Base-by-base conservation (phyloP, 2,888 invertebrate genomes). In the Leptarthrus brevirostris region DNA sequence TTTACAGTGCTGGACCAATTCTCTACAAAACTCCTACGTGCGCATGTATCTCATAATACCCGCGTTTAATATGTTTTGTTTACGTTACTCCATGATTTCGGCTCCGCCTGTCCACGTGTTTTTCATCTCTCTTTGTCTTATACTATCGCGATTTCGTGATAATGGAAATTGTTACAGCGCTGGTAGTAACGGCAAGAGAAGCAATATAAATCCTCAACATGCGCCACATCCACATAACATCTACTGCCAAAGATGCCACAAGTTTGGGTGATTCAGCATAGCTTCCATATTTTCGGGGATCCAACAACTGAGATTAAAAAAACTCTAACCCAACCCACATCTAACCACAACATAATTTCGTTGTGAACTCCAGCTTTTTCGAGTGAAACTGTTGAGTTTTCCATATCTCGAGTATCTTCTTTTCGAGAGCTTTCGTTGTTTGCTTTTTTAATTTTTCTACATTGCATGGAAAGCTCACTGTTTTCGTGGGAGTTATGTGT, bases 321-420 rank as follows among this genome's bases (percentile, higher is more conserved):
- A 20, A 22, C 73, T 75, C 74, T 74, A 77, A 77, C 77, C 77
- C 77, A 77, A 77, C 77, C 77, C 77, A 76, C 76, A 47, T 71
- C 69, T 66, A 76, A 76, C 77, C 77, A 58, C 77, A 75, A 76
- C 74, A 74, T 76, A 76, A 76, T 75, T 74, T 72, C n/a, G n/a
- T n/a, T n/a, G n/a, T n/a, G n/a, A n/a, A n/a, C n/a, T n/a, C n/a
- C 36, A 66, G 66, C 74, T 72, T 47, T 52, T 64, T 71, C 30
- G 72, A 70, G 69, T 18, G 47, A 44, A 66, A 66, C 53, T 64
- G 44, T 30, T 49, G 56, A 54, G 58, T 73, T 66, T 66, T 56
- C 66, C 66, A 61, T 61, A 40, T 61, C 73, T 66, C 40, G 74
- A 56, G 61, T 76, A 64, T 58, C 73, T 73, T 52, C 72, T 40